Evolutionary conservation across 2,797 vertebrate genomes (phyloP), one percentile per base, ranked within the genome.

Genomic region (Luscinia luscinia): DNA sequence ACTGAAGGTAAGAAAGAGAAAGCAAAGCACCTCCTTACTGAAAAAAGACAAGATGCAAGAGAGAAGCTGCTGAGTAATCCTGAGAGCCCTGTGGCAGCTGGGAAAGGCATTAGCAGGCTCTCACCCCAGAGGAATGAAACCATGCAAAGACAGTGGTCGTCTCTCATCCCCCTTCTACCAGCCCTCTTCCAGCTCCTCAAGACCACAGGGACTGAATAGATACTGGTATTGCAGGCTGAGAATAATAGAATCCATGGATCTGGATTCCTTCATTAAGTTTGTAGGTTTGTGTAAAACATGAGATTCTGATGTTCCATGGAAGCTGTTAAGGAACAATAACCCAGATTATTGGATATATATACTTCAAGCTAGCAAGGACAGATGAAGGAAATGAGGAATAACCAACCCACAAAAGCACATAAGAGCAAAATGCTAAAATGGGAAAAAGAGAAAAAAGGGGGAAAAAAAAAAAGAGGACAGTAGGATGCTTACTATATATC

Each of bases 361-460:
- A n/a, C 30, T 61, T 90, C 40, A 59, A 66, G 40, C 38, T 55
- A 75, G 41, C 45, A 88, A 75, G 46, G 41, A 77, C 6, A 91
- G 32, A 36, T 73, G 36, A 77, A 85, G 59, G 30, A 79, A 94
- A 82, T 40, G 40, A 76, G 48, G 79, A 80, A 80, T 52, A 85
- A 79, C 30, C 15, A 79, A 51, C 4, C 4, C 34, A 82, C 12
- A 3, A 10, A 79, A 85, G 43, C 40, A 54, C 1, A 0, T 22
- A 54, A 82, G 21, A n/a, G 19, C 18, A 87, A 92, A 86, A 64
- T 30, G 30, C 11, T 81, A 41, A 27, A 54, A 43, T 1, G 26
- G 5, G 2, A 6, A 6, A 21, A 9, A 5, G 1, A 4, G 12
- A 36, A n/a, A 9, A 27, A 21, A 8, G 2, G 3, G 17, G 41